These are phyloP conservation scores for Shinisaurus crocodilurus DNA, from an alignment of 2,113 vertebrate genomes.

Conservation along the genomic window DNA sequence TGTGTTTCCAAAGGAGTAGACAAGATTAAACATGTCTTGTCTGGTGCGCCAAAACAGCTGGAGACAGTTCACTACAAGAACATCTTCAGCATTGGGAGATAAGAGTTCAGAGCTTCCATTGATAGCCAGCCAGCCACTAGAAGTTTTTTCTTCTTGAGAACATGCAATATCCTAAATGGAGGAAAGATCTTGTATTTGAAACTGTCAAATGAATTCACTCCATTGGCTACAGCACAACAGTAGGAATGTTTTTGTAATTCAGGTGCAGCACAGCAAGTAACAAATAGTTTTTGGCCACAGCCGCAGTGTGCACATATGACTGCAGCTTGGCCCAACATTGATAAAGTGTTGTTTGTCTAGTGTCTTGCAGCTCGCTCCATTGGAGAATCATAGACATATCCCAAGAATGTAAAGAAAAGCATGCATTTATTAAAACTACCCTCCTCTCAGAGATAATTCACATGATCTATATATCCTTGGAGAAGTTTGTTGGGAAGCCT, in stretches of 20 bases:
- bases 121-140: background rate
- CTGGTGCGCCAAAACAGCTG: background rate
- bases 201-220: background rate
- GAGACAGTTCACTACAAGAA: background rate
- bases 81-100: background rate
- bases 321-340: background rate
- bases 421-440: background rate
- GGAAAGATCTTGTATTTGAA: background rate
- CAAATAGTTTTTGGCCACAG: background rate
- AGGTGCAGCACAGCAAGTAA: background rate
- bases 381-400: background rate
- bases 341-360: background rate
- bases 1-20: background rate
- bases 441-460: background rate
- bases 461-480: background rate
- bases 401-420: background rate
- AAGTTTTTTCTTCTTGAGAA: background rate
- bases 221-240: conserved; percentile 1
- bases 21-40: background rate
- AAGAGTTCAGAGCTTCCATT: background rate
- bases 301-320: background rate
- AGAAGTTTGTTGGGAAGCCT: background rate
- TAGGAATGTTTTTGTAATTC: conserved; percentile 8
- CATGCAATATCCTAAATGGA: background rate
- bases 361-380: background rate